Base-by-base conservation (phyloP, 2,797 vertebrate genomes). In the Pteropus rufus region DNA sequence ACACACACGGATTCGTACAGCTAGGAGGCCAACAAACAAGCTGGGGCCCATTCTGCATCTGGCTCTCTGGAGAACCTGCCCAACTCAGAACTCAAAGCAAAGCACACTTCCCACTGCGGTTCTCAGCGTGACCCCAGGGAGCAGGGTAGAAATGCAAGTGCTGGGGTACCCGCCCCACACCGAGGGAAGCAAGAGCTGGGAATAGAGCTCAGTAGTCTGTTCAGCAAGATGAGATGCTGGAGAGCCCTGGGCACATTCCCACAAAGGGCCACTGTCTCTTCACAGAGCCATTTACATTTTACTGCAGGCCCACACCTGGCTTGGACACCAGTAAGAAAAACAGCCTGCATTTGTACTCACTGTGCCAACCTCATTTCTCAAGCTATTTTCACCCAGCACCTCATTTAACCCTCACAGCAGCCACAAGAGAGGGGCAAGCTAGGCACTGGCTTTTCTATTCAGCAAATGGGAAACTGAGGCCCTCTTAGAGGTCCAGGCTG, bases 261-360 rank as follows among this genome's bases (percentile, higher is more conserved):
- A 96, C 96, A 97, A 94, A 95, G 80, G 76, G 29, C 77, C 39
- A 69, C 56, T 89, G 91, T 96, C 73, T 56, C 26, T 64, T 39
- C 24, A 8, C 58, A 58, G 23, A 65, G 19, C 67, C 81, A 29
- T 67, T 46, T 41, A 52, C 44, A 62, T 86, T 94, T 92, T 46
- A 46, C 56, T 72, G 54, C 7, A 24, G 29, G 52, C 76, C 89
- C 54, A 34, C 73, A 80, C 91, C 84, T 95, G 86, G 95, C 76
- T 23, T n/a, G 58, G 73, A 85, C 46, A 73, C 62, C 69, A 69
- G 44, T 1, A 36, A 79, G 65, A 62, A 86, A 91, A 94, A 89
- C 83, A 95, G 93, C 31, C 73, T 36, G 16, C 46, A 4, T 94
- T 80, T 93, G 79, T 93, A 14, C 64, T 89, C 23, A 3, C 81